Evolutionary conservation across 37 sponge, comb jelly and placozoan genomes (phyloP).

Genomic region (Diacarnus erythraeanus): DNA sequence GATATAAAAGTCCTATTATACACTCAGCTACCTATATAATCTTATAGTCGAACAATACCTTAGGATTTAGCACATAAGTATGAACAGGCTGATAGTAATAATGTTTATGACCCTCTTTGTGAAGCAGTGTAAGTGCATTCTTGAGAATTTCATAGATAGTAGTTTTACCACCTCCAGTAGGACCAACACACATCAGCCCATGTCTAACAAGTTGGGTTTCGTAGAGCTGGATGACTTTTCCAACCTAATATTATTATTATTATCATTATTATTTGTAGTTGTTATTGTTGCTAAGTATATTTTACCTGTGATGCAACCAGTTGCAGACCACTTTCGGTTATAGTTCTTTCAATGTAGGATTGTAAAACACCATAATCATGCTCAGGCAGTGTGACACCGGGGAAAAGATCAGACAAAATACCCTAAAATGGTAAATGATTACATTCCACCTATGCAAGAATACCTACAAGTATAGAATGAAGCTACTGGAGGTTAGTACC

Average conservation of each 20-base stretch:
- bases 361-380: slow-evolving; percentile 96
- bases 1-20: too few relatives aligned
- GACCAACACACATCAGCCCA: slow-evolving; percentile 99
- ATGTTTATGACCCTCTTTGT: slow-evolving; percentile 61
- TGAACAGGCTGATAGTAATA: slow-evolving; percentile 89
- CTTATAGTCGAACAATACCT: too few relatives aligned
- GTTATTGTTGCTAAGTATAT: background rate
- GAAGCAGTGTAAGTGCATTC: slow-evolving; percentile 80
- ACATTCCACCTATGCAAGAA: too few relatives aligned
- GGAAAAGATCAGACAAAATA: slow-evolving; percentile 92
- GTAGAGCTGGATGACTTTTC: slow-evolving; percentile 91
- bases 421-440: slow-evolving; percentile 73
- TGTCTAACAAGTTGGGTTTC: slow-evolving; percentile 98
- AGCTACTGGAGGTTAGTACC: too few relatives aligned
- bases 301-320: slow-evolving; percentile 44
- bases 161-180: slow-evolving; percentile 99
- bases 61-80: slow-evolving; percentile 94
- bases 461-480: too few relatives aligned
- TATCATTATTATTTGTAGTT: background rate
- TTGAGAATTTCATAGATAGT: slow-evolving; percentile 89
- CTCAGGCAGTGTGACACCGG: slow-evolving; percentile 88
- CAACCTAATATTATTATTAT: slow-evolving; percentile 32
- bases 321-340: slow-evolving; percentile 58
- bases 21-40: too few relatives aligned
- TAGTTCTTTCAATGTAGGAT: slow-evolving; percentile 75